A percentile compares a stretch with the other conserved stretches of the same genome.
phyloP scores from a whole-genome alignment of 2,888 invertebrate species.

The Nemoura dubitans region DNA sequence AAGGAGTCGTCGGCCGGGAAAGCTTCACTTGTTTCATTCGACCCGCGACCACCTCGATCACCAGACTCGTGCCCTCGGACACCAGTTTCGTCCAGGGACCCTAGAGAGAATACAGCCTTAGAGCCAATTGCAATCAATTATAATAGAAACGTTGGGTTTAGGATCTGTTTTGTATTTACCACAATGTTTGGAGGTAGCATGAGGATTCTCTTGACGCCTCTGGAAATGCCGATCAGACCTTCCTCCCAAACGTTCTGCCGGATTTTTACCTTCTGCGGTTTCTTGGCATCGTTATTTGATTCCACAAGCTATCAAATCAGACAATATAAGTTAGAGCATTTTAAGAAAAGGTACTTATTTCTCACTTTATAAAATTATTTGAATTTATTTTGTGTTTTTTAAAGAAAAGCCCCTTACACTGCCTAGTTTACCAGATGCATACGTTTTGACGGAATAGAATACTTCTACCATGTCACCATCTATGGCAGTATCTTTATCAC shows the following conservation, averaged over 20 bases:
- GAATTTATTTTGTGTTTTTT: neutral
- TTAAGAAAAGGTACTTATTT: neutral
- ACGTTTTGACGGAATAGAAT: constrained; percentile 41
- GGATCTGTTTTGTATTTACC: constrained; percentile 33
- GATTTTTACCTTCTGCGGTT: constrained; percentile 47
- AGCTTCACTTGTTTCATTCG: constrained; percentile 42
- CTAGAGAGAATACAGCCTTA: constrained; percentile 31
- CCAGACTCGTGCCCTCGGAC: constrained; percentile 40
- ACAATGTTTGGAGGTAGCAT: constrained; percentile 43
- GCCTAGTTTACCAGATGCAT: constrained; percentile 40
- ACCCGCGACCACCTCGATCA: constrained; percentile 44
- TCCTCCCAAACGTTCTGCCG: constrained; percentile 48
- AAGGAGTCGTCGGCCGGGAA: constrained; percentile 8
- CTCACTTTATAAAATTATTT: neutral
- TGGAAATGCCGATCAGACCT: constrained; percentile 45
- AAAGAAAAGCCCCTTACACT: constrained; percentile 14
- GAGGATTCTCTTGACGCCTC: constrained; percentile 45
- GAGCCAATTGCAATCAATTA: neutral
- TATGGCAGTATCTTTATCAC: constrained; percentile 37
- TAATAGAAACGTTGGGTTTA: too few relatives aligned
- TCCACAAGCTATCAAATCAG: constrained; percentile 43
- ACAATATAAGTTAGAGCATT: neutral
- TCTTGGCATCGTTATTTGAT: constrained; percentile 41
- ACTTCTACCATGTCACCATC: constrained; percentile 47
- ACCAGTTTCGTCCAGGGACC: constrained; percentile 47